Evolutionary conservation across 2,888 invertebrate species (phyloP).

Genomic region (Drosophila dives): DNA sequence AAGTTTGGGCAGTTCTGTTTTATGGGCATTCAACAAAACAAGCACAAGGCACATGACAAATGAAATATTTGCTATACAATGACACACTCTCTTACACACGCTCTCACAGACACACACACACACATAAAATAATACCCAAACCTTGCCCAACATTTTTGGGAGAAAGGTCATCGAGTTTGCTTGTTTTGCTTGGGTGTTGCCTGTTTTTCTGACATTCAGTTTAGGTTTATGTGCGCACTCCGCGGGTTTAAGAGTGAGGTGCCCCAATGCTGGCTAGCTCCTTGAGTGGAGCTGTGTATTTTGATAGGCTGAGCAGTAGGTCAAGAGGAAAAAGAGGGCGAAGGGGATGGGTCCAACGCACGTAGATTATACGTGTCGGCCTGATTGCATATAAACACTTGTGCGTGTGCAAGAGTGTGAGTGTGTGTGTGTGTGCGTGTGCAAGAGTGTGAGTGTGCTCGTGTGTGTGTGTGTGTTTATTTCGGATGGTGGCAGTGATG

Average conservation of each 20-base stretch:
- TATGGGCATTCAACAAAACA: constrained; percentile 51
- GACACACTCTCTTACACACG: constrained; percentile 19
- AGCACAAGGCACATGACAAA: constrained; percentile 67
- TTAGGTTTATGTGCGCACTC: constrained; percentile 42
- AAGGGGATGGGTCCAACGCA: constrained; percentile 38
- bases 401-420: constrained; percentile 21
- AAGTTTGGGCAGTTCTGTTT: constrained; percentile 37
- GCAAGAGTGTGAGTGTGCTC: constrained; percentile 12
- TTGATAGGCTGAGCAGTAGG: background rate
- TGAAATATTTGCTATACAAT: constrained; percentile 59
- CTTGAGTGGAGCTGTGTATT: constrained; percentile 15
- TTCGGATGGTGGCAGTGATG: constrained; percentile 7
- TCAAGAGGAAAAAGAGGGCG: background rate
- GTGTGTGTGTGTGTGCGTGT: background rate
- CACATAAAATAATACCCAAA: constrained; percentile 1
- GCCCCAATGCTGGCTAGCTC: constrained; percentile 60
- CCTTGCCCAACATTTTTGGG: constrained; percentile 53
- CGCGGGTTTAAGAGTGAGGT: constrained; percentile 16
- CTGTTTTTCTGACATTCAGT: constrained; percentile 51
- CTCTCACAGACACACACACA: background rate
- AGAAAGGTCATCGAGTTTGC: constrained; percentile 62
- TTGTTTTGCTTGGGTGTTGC: constrained; percentile 43
- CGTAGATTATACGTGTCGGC: constrained; percentile 74
- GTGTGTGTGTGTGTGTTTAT: constrained; percentile 21
- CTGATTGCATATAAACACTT: constrained; percentile 77